Evolutionary conservation across 1,140 invertebrate genomes (phyloP), one percentile per base, ranked within the genome.

Genomic region (Rhagoletis pomonella): DNA sequence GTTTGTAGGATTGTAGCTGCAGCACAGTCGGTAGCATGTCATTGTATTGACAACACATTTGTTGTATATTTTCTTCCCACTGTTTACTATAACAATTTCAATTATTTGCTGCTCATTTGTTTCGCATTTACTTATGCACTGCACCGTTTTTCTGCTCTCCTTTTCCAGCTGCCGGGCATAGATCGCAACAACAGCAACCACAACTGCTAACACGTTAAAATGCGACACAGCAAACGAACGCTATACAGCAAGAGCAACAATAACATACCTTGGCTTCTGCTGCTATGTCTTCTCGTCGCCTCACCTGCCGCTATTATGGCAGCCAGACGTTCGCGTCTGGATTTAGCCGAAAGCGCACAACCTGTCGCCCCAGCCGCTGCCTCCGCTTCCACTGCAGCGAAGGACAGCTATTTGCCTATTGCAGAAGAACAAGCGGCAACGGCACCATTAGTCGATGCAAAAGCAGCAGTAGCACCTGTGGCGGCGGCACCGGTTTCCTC

Each of bases 301-400:
- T 64, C 84, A 50, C 65, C 67, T 60, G 19, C 59, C 12, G 39
- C n/a, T 12, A 86, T 62, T 44, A 50, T 58, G 39, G 87, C 87
- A 60, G 85, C 65, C 67, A 86, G 87, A 86, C 62, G 87, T 73
- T 88, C 85, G 67, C 85, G 87, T 55, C 29, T 88, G 9, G 85
- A 88, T 86, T 59, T 69, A 67, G 85, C 87, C 44, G 39, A 47
- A n/a, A 44, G 59, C 62, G 55, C 62, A 44, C 55, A 85, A 42
- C 55, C 87, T 58, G 64, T 19, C 17, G 81, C 85, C 29, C 44
- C 87, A 85, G 58, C 19, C 29, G 14, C 85, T 47, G 86, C 44
- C 39, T 39, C 50, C 17, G 69, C 67, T n/a, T 14, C 86, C 67
- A 81, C 44, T 50, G 58, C 65, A 47, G 73, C 64, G 44, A 81